A percentile compares a stretch with the other conserved stretches of the same genome.
Conservation (phyloP, 2,888 invertebrate species). For the Archips xylosteana region DNA sequence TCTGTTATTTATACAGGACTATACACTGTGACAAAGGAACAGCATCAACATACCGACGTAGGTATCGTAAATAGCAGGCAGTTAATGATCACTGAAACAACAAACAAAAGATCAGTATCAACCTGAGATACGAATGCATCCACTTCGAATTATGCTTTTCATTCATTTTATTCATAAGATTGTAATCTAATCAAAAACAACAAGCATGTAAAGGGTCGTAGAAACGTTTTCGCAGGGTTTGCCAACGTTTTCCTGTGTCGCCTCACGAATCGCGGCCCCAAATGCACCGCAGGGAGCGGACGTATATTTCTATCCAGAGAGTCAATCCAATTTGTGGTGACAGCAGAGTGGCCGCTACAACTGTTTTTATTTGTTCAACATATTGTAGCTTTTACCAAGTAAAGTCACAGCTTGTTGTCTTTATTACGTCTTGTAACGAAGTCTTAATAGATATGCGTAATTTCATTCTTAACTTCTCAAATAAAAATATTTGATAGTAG, state of each 20-base stretch:
- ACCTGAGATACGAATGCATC: neutral
- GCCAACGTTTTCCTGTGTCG: conserved; percentile 43
- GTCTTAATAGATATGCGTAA: neutral
- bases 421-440: neutral
- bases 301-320: conserved; percentile 63
- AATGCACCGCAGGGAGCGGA: conserved; percentile 57
- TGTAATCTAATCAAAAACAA: conserved; percentile 12
- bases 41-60: too few relatives aligned
- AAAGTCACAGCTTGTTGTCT: conserved; percentile 4
- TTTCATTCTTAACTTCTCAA: neutral
- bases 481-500: neutral
- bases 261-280: conserved; percentile 44
- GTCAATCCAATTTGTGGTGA: conserved; percentile 76
- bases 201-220: conserved; percentile 16
- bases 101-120: neutral
- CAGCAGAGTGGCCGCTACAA: conserved; percentile 64
- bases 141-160: neutral
- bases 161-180: neutral
- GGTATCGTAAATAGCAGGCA: too few relatives aligned
- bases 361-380: conserved; percentile 68
- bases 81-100: neutral
- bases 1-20: too few relatives aligned
- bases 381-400: conserved; percentile 53
- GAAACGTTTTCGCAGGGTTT: conserved; percentile 10
- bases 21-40: too few relatives aligned